Evolutionary conservation across 2,113 vertebrate genomes (phyloP), one percentile per base, ranked within the genome.

Genomic region (Chionomys nivalis): DNA sequence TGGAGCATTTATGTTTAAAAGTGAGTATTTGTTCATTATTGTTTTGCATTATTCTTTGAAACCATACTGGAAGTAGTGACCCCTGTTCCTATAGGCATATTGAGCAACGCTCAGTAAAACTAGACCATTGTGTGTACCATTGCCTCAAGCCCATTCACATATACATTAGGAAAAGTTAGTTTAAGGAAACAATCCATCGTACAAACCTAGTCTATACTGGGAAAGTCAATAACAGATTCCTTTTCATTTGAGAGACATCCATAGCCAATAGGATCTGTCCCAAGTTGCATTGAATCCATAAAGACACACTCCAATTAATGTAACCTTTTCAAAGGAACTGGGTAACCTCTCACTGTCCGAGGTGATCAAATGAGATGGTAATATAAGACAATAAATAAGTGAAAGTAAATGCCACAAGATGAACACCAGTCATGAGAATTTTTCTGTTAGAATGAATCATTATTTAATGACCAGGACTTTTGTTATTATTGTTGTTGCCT

Each of bases 251-350:
- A 95, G 63, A 90, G 24, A 47, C 16, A 92, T 88, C 49, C 44
- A 73, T 11, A 76, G 49, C 28, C 90, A 44, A 95, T 0, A 87
- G 55, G 7, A 39, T 31, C 72, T 91, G 12, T 86, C 90, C 87
- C 52, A 72, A 89, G 78, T 26, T 78, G 4, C 28, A 49, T 0
- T 21, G 11, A 77, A 91, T 47, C 89, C 82, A 75, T 73, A 78
- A 93, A 95, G 94, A 89, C 28, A 93, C 8, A 70, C 10, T 17
- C 42, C 79, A 90, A 91, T 23, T 90, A 70, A 73, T 63, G 77
- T 68, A 93, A 96, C 75, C 47, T 68, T 94, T 91, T 83, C 49
- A 82, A 55, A 83, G 42, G 77, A 91, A 77, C 26, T 26, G 0
- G 31, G 26, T 24, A 11, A 2, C 91, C 70, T 68, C 85, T 66